Base-by-base conservation (phyloP, 2,888 invertebrate species). In the Meghimatium bilineatum region DNA sequence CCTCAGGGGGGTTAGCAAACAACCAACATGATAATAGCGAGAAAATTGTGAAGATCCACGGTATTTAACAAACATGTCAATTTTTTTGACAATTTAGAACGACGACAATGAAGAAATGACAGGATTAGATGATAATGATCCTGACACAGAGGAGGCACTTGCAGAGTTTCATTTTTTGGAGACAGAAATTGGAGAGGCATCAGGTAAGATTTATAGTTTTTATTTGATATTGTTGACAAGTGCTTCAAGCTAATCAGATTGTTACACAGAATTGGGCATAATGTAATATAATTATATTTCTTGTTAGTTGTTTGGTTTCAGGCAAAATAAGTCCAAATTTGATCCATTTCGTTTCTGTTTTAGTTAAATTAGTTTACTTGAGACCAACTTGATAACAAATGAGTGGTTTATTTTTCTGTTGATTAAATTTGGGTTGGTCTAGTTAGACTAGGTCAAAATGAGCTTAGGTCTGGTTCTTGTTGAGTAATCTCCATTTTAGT, bases 141-240 rank as follows among this genome's bases (percentile, higher is more conserved):
- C 97, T 85, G 98, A 98, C 94, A 97, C 98, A 82, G 98, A 98
- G 94, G 98, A 98, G 94, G 98, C 98, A 87, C 95, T 99, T 91
- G 97, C 98, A 93, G 99, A 99, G 95, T 96, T 99, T 94, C 97
- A 98, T 94, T 96, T 98, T 93, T 95, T 99, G 89, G 97, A 94
- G 66, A 91, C 97, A 75, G 97, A 98, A 86, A 89, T 96, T 91
- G 97, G 96, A 91, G 96, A 96, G 89, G 92, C 94, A 86, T 92
- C 94, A 85, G 91, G 91, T 60, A 92, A 93, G 87, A 20, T 36
- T 74, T 74, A 12, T 10, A 36, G 5, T 71, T 26, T 23, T 1
- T 36, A 5, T 71, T 8, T 36, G 38, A 36, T 26, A 26, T 36
- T 36, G 23, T 71, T 38, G 67, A 12, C 8, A 2, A 26, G 20